phyloP scores from a whole-genome alignment of 2,113 vertebrate genomes.

The Seriola quinqueradiata region DNA sequence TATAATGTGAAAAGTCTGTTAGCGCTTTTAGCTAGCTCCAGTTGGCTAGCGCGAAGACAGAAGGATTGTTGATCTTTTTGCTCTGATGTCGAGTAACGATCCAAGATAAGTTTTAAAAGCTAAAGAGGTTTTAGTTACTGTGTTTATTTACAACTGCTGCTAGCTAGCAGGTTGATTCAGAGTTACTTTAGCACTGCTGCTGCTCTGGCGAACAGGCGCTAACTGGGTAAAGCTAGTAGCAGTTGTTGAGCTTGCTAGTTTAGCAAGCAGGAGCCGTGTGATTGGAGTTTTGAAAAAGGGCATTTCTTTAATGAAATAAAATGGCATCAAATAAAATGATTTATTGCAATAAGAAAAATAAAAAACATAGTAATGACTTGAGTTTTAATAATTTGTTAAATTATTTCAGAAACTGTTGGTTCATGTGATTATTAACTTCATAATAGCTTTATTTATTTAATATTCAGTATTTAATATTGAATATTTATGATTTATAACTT shows the following conservation, averaged over 20 bases:
- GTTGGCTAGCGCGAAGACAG: no score
- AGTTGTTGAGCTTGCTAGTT: neutral
- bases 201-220: neutral
- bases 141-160: neutral
- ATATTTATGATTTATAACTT: neutral
- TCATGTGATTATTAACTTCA: neutral
- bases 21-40: no score
- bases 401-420: neutral
- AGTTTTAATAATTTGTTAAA: neutral
- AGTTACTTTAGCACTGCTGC: neutral
- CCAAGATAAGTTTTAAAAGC: no score
- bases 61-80: no score
- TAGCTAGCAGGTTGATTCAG: neutral
- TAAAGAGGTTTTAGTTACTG: no score
- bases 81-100: no score
- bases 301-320: neutral
- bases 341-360: neutral
- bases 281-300: no score
- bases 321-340: neutral
- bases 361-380: neutral
- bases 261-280: neutral
- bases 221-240: no score
- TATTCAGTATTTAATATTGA: neutral
- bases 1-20: no score
- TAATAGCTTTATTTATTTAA: neutral